Evolutionary conservation across 2,797 vertebrate genomes (phyloP).

Genomic region (Epinephelus coioides): DNA sequence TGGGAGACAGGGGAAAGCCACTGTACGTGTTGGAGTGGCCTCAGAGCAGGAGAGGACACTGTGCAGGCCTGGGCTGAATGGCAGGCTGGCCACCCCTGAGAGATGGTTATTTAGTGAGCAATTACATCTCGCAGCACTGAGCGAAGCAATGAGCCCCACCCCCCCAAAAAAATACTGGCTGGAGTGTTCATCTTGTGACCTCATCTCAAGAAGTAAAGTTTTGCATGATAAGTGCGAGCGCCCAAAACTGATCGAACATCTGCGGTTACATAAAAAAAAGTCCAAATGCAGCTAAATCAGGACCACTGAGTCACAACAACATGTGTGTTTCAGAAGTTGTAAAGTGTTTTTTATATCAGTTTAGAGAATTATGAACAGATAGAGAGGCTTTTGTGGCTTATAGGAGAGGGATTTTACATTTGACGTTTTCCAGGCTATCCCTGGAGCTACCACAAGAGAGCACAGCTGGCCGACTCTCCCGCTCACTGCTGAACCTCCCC

Average conservation of each 20-base stretch:
- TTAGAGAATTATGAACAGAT: slow-evolving; percentile 56
- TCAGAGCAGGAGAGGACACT: slow-evolving; percentile 70
- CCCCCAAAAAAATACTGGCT: slow-evolving; percentile 35
- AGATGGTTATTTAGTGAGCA: slow-evolving; percentile 79
- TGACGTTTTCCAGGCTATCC: slow-evolving; percentile 73
- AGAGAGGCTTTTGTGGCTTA: slow-evolving; percentile 47
- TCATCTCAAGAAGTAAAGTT: slow-evolving; percentile 58
- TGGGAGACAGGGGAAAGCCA: slow-evolving; percentile 80
- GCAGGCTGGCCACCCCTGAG: slow-evolving; percentile 75
- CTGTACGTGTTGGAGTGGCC: slow-evolving; percentile 73
- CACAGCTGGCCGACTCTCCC: slow-evolving; percentile 80
- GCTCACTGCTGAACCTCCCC: slow-evolving; percentile 63
- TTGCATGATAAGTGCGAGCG: slow-evolving; percentile 37
- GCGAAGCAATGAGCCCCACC: slow-evolving; percentile 53
- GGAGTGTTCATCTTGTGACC: slow-evolving; percentile 57
- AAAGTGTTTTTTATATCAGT: slow-evolving; percentile 53
- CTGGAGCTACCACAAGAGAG: slow-evolving; percentile 79
- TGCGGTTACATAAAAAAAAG: slow-evolving; percentile 41
- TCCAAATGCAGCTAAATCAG: slow-evolving; percentile 41
- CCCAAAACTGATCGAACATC: slow-evolving; percentile 46
- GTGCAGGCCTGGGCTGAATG: slow-evolving; percentile 76
- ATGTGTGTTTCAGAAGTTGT: slow-evolving; percentile 58
- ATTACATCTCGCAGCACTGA: slow-evolving; percentile 70
- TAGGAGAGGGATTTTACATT: slow-evolving; percentile 51
- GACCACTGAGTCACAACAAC: slow-evolving; percentile 48